Percentiles rank a stretch among this genome's conserved stretches.
phyloP scores from a whole-genome alignment of 92 coral and sea anemone species.

The Epizoanthus stellaris region DNA sequence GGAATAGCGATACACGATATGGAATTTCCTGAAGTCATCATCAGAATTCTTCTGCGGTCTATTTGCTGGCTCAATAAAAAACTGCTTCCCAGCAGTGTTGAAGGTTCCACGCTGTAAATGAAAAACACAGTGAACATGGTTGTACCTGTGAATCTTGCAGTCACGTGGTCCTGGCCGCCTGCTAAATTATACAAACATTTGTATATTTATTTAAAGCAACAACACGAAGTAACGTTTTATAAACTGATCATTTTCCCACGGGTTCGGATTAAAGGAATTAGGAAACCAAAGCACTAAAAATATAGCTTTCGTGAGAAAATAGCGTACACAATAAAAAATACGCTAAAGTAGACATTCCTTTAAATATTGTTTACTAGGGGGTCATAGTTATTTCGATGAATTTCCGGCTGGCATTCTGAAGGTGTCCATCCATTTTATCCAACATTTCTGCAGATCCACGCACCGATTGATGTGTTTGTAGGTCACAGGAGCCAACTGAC shows the following conservation, averaged over 20 bases:
- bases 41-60: slow-evolving; percentile 40
- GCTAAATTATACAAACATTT: slow-evolving; percentile 10
- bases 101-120: slow-evolving; percentile 86
- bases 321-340: neutral
- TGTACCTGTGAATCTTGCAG: slow-evolving; percentile 3
- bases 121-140: neutral
- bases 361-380: slow-evolving; percentile 78
- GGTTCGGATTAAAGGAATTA: neutral
- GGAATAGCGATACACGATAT: slow-evolving; percentile 80
- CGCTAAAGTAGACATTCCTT: slow-evolving; percentile 22
- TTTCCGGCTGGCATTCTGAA: slow-evolving; percentile 70
- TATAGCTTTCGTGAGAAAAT: neutral
- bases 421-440: slow-evolving; percentile 10
- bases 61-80: slow-evolving; percentile 70
- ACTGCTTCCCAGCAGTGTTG: slow-evolving; percentile 73
- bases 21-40: slow-evolving; percentile 76
- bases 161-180: neutral
- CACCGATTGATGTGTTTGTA: neutral
- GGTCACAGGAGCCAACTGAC: neutral
- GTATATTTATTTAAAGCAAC: slow-evolving; percentile 27
- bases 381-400: slow-evolving; percentile 59
- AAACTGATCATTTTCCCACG: slow-evolving; percentile 20
- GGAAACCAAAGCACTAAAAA: neutral
- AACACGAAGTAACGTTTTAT: slow-evolving; percentile 22
- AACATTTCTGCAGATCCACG: neutral